Evolutionary conservation across 2,888 invertebrate genomes (phyloP), one percentile per base, ranked within the genome.

Genomic region (Drosophila yooni): DNA sequence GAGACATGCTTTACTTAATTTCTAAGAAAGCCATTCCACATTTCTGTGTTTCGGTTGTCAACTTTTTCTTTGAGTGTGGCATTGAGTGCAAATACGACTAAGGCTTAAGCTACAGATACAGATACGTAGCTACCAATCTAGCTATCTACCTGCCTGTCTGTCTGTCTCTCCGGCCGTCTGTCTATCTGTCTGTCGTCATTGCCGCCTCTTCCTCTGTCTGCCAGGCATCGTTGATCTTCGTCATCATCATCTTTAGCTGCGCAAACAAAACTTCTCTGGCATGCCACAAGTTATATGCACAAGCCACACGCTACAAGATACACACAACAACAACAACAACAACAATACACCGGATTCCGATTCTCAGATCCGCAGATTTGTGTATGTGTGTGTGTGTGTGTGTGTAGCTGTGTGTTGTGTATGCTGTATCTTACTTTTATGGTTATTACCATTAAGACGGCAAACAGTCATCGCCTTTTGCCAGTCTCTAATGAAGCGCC

Each of bases 141-240:
- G 40, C 69, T 70, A 61, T 51, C 72, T 67, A 57, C 59, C 68
- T 67, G n/a, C 64, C 84, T 68, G 51, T 56, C 82, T 70, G 48
- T 51, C 76, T 80, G 48, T 67, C 76, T 68, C 56, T 60, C 33
- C 4, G 27, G 27, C 63, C 34, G 33, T 53, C 62, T 70, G 15
- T 34, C 46, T 13, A 40, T 50, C 52, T 43, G 59, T 33, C 61
- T 46, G 48, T 51, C 68, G 61, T 25, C 68, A 62, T 31, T 46
- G 64, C 76, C 67, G 76, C 64, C 64, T 76, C 72, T 72, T 60
- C 60, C 63, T 58, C 76, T 64, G 78, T 74, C 70, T 81, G 74
- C 73, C 79, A 70, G 72, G 74, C 78, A 79, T 62, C 87, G 84
- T 74, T 82, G 84, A 84, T 86, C 84, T 31, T 60, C 61, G 27